Percentiles rank a stretch among this genome's conserved stretches.
phyloP scores from a whole-genome alignment of 2,888 invertebrate species.

The Elysia crispata region DNA sequence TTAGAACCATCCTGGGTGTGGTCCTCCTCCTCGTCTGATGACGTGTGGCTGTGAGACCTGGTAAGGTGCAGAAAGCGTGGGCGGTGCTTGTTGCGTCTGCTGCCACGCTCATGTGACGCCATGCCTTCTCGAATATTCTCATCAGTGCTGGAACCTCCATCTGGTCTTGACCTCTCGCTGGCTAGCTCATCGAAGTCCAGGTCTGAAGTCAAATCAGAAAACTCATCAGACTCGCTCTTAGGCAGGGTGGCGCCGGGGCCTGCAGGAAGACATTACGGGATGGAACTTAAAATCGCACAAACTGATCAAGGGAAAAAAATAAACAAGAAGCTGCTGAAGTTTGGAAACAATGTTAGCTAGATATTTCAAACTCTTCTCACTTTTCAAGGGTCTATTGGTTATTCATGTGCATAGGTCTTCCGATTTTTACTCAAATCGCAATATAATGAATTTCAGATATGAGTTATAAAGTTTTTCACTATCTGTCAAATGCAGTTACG shows the following conservation, averaged over 20 bases:
- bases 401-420: too few relatives aligned
- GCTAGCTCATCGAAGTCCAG: conserved; percentile 70
- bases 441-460: too few relatives aligned
- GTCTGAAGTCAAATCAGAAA: conserved; percentile 67
- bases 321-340: too few relatives aligned
- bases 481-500: too few relatives aligned
- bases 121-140: conserved; percentile 64
- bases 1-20: neutral
- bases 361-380: too few relatives aligned
- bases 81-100: conserved; percentile 63
- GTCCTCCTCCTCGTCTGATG: conserved; percentile 64
- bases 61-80: conserved; percentile 71
- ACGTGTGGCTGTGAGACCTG: conserved; percentile 70
- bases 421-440: too few relatives aligned
- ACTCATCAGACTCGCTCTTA: conserved; percentile 71
- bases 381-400: too few relatives aligned
- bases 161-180: conserved; percentile 60
- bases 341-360: too few relatives aligned
- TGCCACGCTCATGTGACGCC: conserved; percentile 57
- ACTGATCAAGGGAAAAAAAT: too few relatives aligned
- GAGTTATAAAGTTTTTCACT: too few relatives aligned
- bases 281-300: too few relatives aligned
- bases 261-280: conserved; percentile 21
- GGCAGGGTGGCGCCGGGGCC: conserved; percentile 57
- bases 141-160: conserved; percentile 67